Evolutionary conservation across 2,113 vertebrate species (phyloP).

Genomic region (Riparia riparia): DNA sequence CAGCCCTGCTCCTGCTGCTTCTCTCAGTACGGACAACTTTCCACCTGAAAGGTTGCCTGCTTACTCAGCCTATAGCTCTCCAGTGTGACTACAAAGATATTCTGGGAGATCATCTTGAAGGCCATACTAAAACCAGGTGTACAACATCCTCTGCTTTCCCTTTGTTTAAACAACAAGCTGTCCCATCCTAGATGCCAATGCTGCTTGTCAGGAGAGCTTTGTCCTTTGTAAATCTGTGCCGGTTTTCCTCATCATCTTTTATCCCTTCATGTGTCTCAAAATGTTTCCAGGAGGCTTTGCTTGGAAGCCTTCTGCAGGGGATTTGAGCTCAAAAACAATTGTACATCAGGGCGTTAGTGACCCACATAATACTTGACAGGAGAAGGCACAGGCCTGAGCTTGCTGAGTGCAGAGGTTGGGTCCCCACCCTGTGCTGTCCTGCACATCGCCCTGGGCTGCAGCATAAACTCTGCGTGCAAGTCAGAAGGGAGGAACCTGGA

Average conservation of each 20-base stretch:
- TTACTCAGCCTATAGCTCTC: not conserved
- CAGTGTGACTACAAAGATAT: not conserved
- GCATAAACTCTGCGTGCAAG: accelerated
- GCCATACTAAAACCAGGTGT: not conserved
- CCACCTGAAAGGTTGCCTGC: not conserved
- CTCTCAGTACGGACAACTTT: not conserved
- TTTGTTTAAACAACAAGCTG: not conserved
- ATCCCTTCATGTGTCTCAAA: not conserved
- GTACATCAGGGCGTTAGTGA: not conserved
- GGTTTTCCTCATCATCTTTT: not conserved
- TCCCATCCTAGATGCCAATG: not conserved
- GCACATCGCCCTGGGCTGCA: not conserved
- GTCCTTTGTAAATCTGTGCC: not conserved
- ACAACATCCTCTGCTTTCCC: not conserved
- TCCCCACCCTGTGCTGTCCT: not conserved
- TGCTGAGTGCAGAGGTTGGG: accelerated
- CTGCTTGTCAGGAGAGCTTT: not conserved
- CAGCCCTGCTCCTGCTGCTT: not conserved
- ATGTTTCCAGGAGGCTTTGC: not conserved
- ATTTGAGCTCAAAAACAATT: accelerated
- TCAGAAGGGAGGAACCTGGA: not conserved
- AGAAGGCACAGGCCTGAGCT: not conserved
- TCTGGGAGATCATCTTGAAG: not conserved
- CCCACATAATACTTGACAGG: not conserved
- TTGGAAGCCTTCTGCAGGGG: not conserved